Base-by-base conservation (phyloP, 2,888 invertebrate genomes). In the Anthoptus insignis region DNA sequence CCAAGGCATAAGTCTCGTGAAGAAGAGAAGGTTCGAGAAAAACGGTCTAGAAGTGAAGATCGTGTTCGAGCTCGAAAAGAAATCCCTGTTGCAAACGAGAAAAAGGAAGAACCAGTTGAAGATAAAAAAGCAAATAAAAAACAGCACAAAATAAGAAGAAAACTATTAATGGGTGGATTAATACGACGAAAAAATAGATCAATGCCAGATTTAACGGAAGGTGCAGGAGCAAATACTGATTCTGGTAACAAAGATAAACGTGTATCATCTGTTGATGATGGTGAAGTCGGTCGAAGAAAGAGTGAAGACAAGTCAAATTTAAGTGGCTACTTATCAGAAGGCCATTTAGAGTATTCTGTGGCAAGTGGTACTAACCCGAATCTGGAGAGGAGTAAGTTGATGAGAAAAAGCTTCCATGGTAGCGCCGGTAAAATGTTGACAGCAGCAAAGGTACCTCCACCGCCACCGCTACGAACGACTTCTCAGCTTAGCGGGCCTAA, bases 161-260 rank as follows among this genome's bases (percentile, higher is more conserved):
- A 98, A 84, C 85, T 98, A 3, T 82, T 98, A 7, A 98, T 98
- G 98, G 98, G 98, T 13, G 98, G 98, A 1, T 89, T 98, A 59
- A 98, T 98, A 59, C 95, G 97, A 67, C 94, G 98, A 29, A 98
- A 98, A 83, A 98, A 98, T 81, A 94, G 98, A 72, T 98, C 98
- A 61, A 97, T 98, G 97, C 98, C 98, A 0, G 98, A 98, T 89
- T 91, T 98, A 54, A 96, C 98, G 0, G 98, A 98, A 83, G 96
- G 96, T 0, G 96, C 96, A 54, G 94, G 94, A 72, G 95, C 89
- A 9, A 94, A 93, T 56, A 83, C 76, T 47, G 87, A 92, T 54
- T 78, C 89, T 9, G 78, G 82, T 70, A 87, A 74, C 61, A 89
- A 85, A 74, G 93, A 84, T 64, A 92, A 86, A 79, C 93, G 85